A percentile compares a stretch with the other conserved stretches of the same genome.
phyloP scores from a whole-genome alignment of 2,797 vertebrate genomes.

The Alfaro cultratus region DNA sequence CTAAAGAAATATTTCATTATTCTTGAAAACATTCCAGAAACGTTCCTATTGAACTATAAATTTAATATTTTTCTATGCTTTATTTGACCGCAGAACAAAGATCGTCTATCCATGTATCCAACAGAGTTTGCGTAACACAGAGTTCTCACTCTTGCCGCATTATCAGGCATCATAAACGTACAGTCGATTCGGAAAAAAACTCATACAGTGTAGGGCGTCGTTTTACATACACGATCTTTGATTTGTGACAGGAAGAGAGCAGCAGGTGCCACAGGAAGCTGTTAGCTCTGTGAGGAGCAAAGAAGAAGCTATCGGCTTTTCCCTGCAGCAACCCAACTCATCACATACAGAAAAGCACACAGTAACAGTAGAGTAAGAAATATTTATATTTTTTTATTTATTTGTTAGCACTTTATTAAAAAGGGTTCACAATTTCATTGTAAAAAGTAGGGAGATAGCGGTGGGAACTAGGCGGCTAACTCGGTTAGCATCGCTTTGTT shows the following conservation, averaged over 20 bases:
- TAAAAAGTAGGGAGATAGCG: background rate
- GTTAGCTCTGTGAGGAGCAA: conserved; percentile 10
- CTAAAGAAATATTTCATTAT: background rate
- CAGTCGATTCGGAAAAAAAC: background rate
- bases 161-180: no score
- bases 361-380: conserved; percentile 11
- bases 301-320: conserved; percentile 40
- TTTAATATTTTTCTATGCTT: background rate
- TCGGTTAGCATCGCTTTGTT: conserved; percentile 71
- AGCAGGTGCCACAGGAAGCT: conserved; percentile 68
- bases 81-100: conserved; percentile 13
- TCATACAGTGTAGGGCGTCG: background rate
- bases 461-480: conserved; percentile 49
- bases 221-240: conserved; percentile 36
- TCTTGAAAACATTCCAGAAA: background rate
- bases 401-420: rapidly evolving
- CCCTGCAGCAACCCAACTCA: background rate
- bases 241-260: conserved; percentile 48
- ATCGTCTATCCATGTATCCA: conserved; percentile 11
- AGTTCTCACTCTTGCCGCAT: conserved; percentile 13
- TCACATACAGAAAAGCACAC: background rate
- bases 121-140: rapidly evolving
- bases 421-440: background rate
- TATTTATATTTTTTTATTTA: rapidly evolving
- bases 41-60: background rate